Evolutionary conservation across 2,888 invertebrate genomes (phyloP), one percentile per base, ranked within the genome.

Genomic region (Apeira syringaria): DNA sequence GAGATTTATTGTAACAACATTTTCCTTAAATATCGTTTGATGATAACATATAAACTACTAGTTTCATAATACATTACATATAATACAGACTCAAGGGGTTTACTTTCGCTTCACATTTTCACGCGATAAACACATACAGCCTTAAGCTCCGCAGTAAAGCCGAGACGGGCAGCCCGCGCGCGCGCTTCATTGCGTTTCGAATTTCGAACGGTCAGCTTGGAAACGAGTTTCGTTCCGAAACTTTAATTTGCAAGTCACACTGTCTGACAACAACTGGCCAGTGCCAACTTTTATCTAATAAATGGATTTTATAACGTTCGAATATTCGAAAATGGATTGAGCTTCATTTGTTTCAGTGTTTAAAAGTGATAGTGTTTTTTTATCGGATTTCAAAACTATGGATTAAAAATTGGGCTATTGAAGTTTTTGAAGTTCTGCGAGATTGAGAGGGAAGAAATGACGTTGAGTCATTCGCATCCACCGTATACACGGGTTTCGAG

Each of bases 41-140:
- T n/a, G n/a, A n/a, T n/a, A n/a, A n/a, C n/a, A n/a, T n/a, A n/a
- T n/a, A n/a, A n/a, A n/a, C n/a, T n/a, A n/a, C n/a, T n/a, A n/a
- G n/a, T n/a, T n/a, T n/a, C n/a, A n/a, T n/a, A n/a, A n/a, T n/a
- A n/a, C n/a, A n/a, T n/a, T n/a, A n/a, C n/a, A n/a, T n/a, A n/a
- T n/a, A n/a, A n/a, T n/a, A n/a, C n/a, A n/a, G 27, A 32, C 34
- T 44, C 40, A 37, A 48, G 33, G 29, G 25, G 54, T 58, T 47
- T 67, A 86, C 87, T 87, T 87, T 86, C 87, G 84, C 83, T 70
- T 36, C 38, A 35, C 45, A 60, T 71, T 75, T 72, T 74, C 76
- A 60, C 65, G 74, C 75, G 74, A 75, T 80, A 80, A 77, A 59
- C 56, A 56, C 48, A 54, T 47, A 48, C 57, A 60, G 68, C 65